These are phyloP conservation scores for Pongo abelii DNA, from an alignment of 2,113 vertebrate genomes.

Conservation along the genomic window DNA sequence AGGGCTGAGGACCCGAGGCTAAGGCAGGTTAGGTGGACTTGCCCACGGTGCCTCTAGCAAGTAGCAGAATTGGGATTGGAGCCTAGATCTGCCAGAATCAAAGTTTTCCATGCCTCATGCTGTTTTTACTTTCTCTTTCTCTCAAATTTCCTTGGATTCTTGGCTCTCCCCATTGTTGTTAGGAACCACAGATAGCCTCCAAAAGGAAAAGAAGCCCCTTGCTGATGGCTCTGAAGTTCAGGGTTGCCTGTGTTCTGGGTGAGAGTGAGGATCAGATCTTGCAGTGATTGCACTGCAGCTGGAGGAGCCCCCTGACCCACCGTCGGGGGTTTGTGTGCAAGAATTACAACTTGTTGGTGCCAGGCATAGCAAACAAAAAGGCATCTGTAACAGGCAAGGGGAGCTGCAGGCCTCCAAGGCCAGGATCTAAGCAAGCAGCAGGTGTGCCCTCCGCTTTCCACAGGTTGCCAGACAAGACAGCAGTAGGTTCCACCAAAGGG, in stretches of 20 bases:
- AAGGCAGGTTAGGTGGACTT: neutral
- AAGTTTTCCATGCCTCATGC: neutral
- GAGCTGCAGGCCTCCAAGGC: slow-evolving; percentile 27
- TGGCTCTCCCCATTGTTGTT: neutral
- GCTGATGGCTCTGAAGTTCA: neutral
- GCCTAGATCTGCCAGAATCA: neutral
- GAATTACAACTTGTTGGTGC: rapidly evolving
- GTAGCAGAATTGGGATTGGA: neutral
- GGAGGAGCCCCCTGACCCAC: neutral
- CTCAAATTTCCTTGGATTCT: neutral
- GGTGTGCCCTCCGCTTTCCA: slow-evolving; percentile 48
- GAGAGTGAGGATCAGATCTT: neutral
- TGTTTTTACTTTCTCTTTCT: neutral
- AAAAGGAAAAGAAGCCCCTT: neutral
- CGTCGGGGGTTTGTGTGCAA: neutral
- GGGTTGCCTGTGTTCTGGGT: neutral
- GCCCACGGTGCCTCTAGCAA: neutral
- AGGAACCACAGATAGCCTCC: neutral
- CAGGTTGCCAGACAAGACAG: slow-evolving; percentile 38
- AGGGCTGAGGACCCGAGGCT: neutral
- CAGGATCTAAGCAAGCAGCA: slow-evolving; percentile 63
- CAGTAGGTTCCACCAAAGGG: neutral
- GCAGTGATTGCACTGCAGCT: neutral
- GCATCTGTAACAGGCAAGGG: slow-evolving; percentile 54
- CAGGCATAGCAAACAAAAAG: neutral